Evolutionary conservation across 2,888 invertebrate species (phyloP), one percentile per base, ranked within the genome.

Genomic region (Ptychoptera albimana): DNA sequence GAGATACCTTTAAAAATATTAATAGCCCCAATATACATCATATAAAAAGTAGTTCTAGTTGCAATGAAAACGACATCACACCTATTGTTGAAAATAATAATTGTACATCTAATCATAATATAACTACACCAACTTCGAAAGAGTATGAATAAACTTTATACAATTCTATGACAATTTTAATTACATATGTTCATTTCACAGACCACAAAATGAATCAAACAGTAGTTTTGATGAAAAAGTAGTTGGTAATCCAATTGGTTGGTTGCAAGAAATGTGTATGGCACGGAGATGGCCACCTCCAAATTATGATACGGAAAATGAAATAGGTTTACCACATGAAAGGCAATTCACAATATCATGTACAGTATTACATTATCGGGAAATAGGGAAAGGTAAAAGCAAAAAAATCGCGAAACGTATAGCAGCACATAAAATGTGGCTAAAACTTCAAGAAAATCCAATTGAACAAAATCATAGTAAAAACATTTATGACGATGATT

Each of bases 391-490:
- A 35, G 94, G 93, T 12, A 91, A 93, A 59, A 93, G 92, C 43
- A 97, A 97, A 71, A 96, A 96, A 64, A 72, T 92, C 42, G 94
- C 96, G 3, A 97, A 97, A 66, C 74, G 94, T n/a, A 79, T 87
- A 61, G 94, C 96, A 1, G 96, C 96, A 2, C 83, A 87, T 60
- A 85, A 87, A 63, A 92, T 96, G 92, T 85, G 84, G 83, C 81
- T 82, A 52, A 74, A 78, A 35, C 64, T 93, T 48, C 82, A 87
- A 57, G 84, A 86, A 51, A 71, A 79, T 55, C 82, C 84, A 0
- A 71, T 78, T 9, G 83, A 82, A 57, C 70, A 76, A 9, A 75
- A 73, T 59, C 76, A 75, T 58, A 61, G 70, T 40, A 54, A 51
- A 49, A 60, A 61, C 38, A 71, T 74, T 35, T 72, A 79, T 43